phyloP scores from a whole-genome alignment of 1,140 invertebrate genomes.

The Bombus pascuorum region DNA sequence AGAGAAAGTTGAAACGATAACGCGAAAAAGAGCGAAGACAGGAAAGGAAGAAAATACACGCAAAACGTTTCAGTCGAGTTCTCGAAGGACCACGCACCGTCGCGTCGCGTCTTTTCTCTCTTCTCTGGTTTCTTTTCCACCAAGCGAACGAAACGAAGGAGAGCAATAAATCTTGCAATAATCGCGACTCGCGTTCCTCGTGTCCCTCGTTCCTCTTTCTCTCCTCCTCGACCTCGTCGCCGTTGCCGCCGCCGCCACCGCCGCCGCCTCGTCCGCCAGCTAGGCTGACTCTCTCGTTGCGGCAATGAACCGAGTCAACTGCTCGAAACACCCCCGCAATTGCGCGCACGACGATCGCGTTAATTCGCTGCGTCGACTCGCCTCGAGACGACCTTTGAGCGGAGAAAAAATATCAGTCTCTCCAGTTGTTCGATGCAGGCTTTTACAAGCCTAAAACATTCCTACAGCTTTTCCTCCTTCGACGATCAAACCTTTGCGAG shows the following conservation, averaged over 20 bases:
- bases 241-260: not conserved
- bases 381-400: slow-evolving; percentile 13
- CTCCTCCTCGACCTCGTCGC: not conserved
- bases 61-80: not conserved
- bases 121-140: slow-evolving; percentile 1
- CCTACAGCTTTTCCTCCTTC: no score
- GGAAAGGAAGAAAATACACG: no score
- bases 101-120: not conserved
- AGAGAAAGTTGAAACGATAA: slow-evolving; percentile 37
- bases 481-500: no score
- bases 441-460: not conserved
- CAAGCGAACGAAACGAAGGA: slow-evolving; percentile 61
- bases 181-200: slow-evolving; percentile 48
- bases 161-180: slow-evolving; percentile 75
- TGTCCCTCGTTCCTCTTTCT: not conserved
- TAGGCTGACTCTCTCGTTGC: slow-evolving; percentile 65
- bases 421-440: not conserved
- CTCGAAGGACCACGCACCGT: not conserved
- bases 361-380: slow-evolving; percentile 44
- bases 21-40: not conserved
- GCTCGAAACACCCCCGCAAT: slow-evolving; percentile 68
- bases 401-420: slow-evolving; percentile 8
- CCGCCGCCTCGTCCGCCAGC: slow-evolving; percentile 49
- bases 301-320: slow-evolving; percentile 69
- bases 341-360: slow-evolving; percentile 53